phyloP scores from a whole-genome alignment of 2,888 invertebrate genomes.

The Noctua comes region DNA sequence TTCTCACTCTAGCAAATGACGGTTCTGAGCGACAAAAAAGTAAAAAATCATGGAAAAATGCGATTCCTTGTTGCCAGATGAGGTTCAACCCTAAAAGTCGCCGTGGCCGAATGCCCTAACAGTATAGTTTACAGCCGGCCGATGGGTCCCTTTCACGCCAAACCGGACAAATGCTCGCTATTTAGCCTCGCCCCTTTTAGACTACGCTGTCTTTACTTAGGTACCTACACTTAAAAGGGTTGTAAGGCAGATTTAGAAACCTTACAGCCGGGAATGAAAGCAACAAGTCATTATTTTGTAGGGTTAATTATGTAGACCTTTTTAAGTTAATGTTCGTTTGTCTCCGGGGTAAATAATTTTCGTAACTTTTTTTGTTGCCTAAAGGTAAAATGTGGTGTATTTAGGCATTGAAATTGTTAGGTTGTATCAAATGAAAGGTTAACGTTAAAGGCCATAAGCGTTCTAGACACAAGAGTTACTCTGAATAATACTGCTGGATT shows the following conservation, averaged over 20 bases:
- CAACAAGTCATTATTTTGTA: slow-evolving; percentile 26
- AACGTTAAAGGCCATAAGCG: not conserved
- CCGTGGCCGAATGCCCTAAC: not conserved
- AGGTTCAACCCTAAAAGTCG: not conserved
- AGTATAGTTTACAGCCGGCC: slow-evolving; percentile 64
- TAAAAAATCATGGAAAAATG: not conserved
- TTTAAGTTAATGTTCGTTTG: slow-evolving; percentile 18
- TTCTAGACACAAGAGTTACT: not conserved
- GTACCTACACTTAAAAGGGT: slow-evolving; percentile 67
- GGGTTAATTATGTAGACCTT: slow-evolving; percentile 8
- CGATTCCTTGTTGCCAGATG: not conserved
- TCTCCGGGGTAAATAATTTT: not conserved
- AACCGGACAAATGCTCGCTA: slow-evolving; percentile 72
- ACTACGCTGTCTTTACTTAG: slow-evolving; percentile 65
- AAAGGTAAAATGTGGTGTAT: not conserved
- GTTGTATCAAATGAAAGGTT: not conserved
- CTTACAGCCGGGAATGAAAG: slow-evolving; percentile 25
- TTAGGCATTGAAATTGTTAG: not conserved
- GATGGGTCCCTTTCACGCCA: slow-evolving; percentile 68
- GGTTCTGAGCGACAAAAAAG: not conserved
- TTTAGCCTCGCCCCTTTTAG: slow-evolving; percentile 71
- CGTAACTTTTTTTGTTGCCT: not conserved
- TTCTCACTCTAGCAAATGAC: no score
- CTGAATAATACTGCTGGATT: not conserved
- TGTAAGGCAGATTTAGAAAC: slow-evolving; percentile 28